phyloP scores from a whole-genome alignment of 2,888 invertebrate species.

The Bombylius discolor region DNA sequence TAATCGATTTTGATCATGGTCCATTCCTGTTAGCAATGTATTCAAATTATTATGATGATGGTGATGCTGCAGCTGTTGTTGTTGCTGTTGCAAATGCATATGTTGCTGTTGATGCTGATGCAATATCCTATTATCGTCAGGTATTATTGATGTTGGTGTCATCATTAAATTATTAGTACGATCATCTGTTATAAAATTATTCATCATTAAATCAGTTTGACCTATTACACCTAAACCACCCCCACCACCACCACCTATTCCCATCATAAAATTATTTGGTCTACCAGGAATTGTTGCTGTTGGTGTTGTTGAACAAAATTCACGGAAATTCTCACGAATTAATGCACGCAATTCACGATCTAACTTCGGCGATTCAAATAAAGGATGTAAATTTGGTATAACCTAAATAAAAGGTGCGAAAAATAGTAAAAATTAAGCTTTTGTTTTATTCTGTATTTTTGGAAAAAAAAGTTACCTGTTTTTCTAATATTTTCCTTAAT shows the following conservation, averaged over 20 bases:
- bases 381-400: constrained; percentile 50
- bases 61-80: background rate
- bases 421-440: no score
- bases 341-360: constrained; percentile 55
- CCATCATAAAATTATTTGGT: background rate
- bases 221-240: background rate
- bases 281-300: background rate
- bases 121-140: constrained; percentile 7
- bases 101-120: background rate
- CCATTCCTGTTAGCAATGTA: constrained; percentile 1
- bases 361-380: constrained; percentile 44
- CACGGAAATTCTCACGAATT: constrained; percentile 81
- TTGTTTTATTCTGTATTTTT: no score
- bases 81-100: background rate
- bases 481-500: constrained; percentile 39
- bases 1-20: constrained; percentile 10
- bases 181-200: constrained; percentile 6
- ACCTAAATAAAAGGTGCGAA: constrained; percentile 22
- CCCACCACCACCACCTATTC: no score
- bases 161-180: background rate
- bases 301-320: constrained; percentile 43
- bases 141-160: background rate
- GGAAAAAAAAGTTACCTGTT: constrained; percentile 49
- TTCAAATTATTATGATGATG: constrained; percentile 9
- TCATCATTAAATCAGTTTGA: background rate